Conservation (phyloP, 2,888 invertebrate species). For the Mimumesa dahlbomi region DNA sequence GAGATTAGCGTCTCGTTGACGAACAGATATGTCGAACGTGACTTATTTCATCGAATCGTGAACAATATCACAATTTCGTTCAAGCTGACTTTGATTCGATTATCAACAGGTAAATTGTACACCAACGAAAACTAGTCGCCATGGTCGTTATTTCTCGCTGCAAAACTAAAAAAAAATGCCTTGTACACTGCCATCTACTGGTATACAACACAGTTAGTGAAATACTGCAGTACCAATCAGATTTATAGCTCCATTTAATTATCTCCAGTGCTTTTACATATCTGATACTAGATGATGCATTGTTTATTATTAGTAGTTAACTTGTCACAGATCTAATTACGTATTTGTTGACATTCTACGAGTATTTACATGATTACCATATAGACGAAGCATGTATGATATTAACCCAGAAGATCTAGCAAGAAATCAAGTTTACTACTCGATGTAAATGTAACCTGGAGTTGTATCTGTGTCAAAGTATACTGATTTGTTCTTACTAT, state of each 20-base stretch:
- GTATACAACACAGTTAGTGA: background rate
- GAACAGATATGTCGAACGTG: constrained; percentile 21
- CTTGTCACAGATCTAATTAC: background rate
- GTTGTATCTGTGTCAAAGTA: background rate
- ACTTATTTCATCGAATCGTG: constrained; percentile 21
- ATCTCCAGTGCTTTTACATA: constrained; percentile 35
- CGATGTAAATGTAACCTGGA: constrained; percentile 5
- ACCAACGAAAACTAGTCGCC: constrained; percentile 64
- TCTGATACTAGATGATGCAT: constrained; percentile 8
- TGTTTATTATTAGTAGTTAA: constrained; percentile 31
- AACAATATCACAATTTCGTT: constrained; percentile 30
- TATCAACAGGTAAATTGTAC: constrained; percentile 70
- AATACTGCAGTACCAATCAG: constrained; percentile 6
- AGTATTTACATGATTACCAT: background rate
- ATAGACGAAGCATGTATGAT: background rate
- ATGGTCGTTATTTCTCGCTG: constrained; percentile 58
- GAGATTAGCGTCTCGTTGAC: constrained; percentile 27
- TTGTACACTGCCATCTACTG: constrained; percentile 32
- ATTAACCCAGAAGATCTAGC: no score
- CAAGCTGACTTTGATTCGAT: constrained; percentile 38
- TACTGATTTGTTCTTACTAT: background rate
- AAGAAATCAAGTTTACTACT: no score
- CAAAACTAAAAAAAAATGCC: constrained; percentile 43
- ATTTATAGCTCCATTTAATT: no score
- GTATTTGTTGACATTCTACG: background rate